Base-by-base conservation (phyloP, 2,888 invertebrate species). In the Plagiodera versicolora region DNA sequence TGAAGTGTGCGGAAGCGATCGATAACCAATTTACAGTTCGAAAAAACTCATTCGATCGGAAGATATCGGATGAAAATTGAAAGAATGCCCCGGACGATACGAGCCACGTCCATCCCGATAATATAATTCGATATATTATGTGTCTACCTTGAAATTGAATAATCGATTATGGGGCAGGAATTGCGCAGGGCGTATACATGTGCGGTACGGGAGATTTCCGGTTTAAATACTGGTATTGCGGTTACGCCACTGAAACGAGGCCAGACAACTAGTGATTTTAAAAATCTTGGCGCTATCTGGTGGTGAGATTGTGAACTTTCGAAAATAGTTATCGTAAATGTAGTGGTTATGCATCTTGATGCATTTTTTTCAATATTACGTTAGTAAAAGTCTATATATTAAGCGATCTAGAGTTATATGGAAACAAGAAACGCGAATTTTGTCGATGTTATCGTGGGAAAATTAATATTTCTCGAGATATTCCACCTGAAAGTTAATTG, bases 61-160 rank as follows among this genome's bases (percentile, higher is more conserved):
- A 32, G 17, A 17, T 50, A 54, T 58, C 48, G 47, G 46, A 28
- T 19, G 16, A 24, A 39, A 55, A 54, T 59, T 24, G 51, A 30
- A 11, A 46, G n/a, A n/a, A 39, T 2, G 14, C n/a, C 39, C 32
- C 18, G 50, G 53, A 16, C 17, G 50, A 39, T 44, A 18, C 45
- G 11, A 53, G 44, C 53, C 45, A 18, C 58, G 58, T 54, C 39
- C 53, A 53, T 59, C 60, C 61, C 56, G 56, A 52, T 60, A 53
- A 58, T 60, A 24, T 5, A 24, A 52, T 58, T 62, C 49, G 10
- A 19, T 35, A 32, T 35, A 53, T 32, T 54, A n/a, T n/a, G n/a
- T 50, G 60, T 56, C 62, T 59, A 65, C 65, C 62, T 62, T 58
- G 65, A 62, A 65, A 58, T 49, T 39, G 39, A n/a, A 51, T 30